Evolutionary conservation across 2,888 invertebrate genomes (phyloP).

Genomic region (Ormyrus thymus): DNA sequence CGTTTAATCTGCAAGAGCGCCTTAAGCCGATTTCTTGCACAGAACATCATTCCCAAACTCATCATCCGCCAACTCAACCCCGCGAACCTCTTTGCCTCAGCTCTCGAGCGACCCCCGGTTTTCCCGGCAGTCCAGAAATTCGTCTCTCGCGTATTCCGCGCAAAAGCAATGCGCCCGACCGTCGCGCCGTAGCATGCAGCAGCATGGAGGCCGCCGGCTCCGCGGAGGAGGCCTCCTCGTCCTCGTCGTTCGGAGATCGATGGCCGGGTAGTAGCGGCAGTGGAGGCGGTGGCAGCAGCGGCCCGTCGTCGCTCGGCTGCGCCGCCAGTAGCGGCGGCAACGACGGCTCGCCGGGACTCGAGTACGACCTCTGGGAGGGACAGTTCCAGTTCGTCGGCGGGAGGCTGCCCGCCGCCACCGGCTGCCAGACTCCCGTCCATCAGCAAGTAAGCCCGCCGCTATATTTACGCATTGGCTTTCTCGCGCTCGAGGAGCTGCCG

Average conservation of each 20-base stretch:
- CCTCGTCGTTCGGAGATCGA: constrained; percentile 26
- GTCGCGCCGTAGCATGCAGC: constrained; percentile 12
- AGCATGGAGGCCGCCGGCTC: constrained; percentile 22
- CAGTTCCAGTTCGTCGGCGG: constrained; percentile 88
- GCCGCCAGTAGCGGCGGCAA: constrained; percentile 38
- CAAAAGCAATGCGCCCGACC: background rate
- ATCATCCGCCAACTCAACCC: too few species aligned
- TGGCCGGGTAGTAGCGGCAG: constrained; percentile 24
- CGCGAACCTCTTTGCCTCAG: too few species aligned
- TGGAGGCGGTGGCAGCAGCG: constrained; percentile 49
- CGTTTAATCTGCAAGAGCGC: too few species aligned
- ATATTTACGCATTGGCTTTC: background rate
- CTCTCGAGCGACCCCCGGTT: too few species aligned
- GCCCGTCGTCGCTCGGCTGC: constrained; percentile 29
- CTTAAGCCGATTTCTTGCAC: too few species aligned
- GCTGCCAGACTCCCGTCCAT: constrained; percentile 40
- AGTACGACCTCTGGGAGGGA: constrained; percentile 92
- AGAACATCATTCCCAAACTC: too few species aligned
- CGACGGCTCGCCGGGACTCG: constrained; percentile 80
- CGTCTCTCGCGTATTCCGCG: too few species aligned
- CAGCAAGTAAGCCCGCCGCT: constrained; percentile 49
- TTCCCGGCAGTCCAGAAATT: too few species aligned
- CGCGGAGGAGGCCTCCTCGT: constrained; percentile 30
- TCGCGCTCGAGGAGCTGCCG: too few species aligned
- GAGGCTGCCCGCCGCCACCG: background rate